Evolutionary conservation across 2,113 vertebrate species (phyloP).

Genomic region (Antigone vipio): DNA sequence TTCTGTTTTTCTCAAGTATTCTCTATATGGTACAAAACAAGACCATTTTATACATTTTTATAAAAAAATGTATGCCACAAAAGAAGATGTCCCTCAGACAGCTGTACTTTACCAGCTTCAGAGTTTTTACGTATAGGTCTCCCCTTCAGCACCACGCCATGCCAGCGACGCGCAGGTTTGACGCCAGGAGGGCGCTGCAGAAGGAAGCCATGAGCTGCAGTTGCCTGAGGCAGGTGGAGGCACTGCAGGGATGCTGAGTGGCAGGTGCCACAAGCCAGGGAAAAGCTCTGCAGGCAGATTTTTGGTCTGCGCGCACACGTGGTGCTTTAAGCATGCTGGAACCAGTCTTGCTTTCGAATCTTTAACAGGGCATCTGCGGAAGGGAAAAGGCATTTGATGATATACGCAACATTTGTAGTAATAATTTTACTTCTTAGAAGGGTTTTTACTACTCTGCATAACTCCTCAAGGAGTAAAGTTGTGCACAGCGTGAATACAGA

Average conservation of each 20-base stretch:
- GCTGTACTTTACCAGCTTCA: neutral
- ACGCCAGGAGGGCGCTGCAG: neutral
- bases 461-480: neutral
- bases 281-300: neutral
- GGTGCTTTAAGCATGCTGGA: neutral
- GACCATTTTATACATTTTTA: neutral
- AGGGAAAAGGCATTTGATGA: neutral
- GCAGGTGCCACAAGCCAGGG: neutral
- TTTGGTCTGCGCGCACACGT: neutral
- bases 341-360: neutral
- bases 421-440: neutral
- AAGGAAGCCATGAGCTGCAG: neutral
- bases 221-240: neutral
- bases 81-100: neutral
- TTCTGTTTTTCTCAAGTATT: neutral
- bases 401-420: neutral
- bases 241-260: too few relatives aligned
- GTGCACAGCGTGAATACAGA: accelerated
- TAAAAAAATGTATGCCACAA: neutral
- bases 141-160: neutral
- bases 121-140: neutral
- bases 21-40: neutral
- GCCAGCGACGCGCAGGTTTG: neutral
- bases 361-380: neutral
- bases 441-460: neutral